A percentile compares a stretch with the other conserved stretches of the same genome.
These are phyloP conservation scores for Lutraria lutraria DNA, from an alignment of 2,888 invertebrate species.

Conservation along the genomic window DNA sequence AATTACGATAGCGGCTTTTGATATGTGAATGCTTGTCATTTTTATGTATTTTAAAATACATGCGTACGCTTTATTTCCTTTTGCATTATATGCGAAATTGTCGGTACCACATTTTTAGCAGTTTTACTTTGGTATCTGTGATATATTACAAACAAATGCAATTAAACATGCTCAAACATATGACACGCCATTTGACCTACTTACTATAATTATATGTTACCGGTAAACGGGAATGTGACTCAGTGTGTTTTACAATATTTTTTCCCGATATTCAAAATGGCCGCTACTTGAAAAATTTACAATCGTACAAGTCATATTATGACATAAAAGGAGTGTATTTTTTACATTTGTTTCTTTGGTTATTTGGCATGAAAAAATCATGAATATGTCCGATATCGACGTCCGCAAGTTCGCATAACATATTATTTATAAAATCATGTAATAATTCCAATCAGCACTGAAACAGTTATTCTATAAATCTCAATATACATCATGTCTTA, in stretches of 20 bases:
- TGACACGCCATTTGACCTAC: slow-evolving; percentile 52
- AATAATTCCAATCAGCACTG: neutral
- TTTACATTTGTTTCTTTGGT: neutral
- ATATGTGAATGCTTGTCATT: neutral
- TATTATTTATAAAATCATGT: neutral
- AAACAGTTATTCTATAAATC: neutral
- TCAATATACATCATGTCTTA: neutral
- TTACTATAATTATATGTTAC: slow-evolving; percentile 43
- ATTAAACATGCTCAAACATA: neutral
- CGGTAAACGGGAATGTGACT: slow-evolving; percentile 38
- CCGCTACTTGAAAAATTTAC: slow-evolving; percentile 30
- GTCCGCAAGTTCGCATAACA: neutral
- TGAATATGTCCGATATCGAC: too few relatives aligned
- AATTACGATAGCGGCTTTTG: neutral
- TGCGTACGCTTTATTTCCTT: neutral
- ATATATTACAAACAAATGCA: neutral
- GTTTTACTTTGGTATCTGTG: neutral
- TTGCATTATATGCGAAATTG: too few relatives aligned
- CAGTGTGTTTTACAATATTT: slow-evolving; percentile 50
- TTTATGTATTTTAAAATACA: neutral
- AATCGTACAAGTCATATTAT: neutral
- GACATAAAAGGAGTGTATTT: neutral
- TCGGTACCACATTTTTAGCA: too few relatives aligned
- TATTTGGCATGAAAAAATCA: neutral
- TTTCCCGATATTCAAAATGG: slow-evolving; percentile 66